Conservation (phyloP, 1,140 invertebrate genomes). For the Drosophila obscura region DNA sequence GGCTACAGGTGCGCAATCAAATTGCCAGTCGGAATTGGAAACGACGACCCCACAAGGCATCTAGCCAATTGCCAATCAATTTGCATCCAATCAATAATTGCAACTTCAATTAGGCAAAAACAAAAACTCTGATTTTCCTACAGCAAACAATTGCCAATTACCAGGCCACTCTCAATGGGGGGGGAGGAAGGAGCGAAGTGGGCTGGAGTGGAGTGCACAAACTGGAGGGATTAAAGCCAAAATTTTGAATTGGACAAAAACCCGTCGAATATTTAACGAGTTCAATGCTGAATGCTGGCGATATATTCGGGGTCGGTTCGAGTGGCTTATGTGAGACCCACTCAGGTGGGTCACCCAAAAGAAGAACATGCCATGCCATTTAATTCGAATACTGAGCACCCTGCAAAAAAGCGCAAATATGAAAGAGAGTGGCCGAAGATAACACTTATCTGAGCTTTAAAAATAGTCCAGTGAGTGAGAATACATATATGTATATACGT, state of each 20-base stretch:
- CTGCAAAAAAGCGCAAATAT: neutral
- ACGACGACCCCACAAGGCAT: constrained; percentile 14
- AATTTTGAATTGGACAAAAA: constrained; percentile 36
- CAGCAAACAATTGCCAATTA: constrained; percentile 73
- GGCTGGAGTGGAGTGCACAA: no score
- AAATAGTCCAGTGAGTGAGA: neutral
- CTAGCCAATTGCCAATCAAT: constrained; percentile 67
- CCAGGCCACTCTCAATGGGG: neutral
- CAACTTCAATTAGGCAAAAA: constrained; percentile 76
- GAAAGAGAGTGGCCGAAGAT: neutral
- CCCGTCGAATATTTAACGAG: constrained; percentile 50
- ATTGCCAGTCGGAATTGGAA: neutral
- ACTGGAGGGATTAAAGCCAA: constrained; percentile 43
- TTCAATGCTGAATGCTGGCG: constrained; percentile 20
- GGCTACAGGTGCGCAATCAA: constrained; percentile 59
- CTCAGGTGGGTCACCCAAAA: constrained; percentile 16
- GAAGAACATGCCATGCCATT: neutral
- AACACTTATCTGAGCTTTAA: neutral
- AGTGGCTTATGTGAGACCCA: constrained; percentile 22
- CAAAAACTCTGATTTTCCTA: constrained; percentile 37
- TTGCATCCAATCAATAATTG: constrained; percentile 78
- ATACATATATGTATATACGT: no score
- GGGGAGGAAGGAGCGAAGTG: neutral
- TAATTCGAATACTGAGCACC: constrained; percentile 3
- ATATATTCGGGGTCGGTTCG: constrained; percentile 15